Evolutionary conservation across 2,113 vertebrate genomes (phyloP).

Genomic region (Melanerpes aurifrons): DNA sequence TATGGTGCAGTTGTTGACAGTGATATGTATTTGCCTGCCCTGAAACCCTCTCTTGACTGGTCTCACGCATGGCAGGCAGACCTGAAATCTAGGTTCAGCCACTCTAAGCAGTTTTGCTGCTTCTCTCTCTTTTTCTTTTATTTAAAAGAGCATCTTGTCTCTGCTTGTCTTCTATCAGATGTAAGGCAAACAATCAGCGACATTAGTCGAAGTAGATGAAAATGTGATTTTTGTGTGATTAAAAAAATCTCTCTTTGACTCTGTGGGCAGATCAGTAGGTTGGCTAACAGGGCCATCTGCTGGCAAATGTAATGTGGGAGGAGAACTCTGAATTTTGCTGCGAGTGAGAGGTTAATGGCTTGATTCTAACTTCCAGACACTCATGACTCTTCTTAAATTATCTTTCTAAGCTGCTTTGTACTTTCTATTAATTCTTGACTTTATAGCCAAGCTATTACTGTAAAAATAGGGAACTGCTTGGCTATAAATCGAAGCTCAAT

Average conservation of each 20-base stretch:
- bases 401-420: neutral
- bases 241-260: neutral
- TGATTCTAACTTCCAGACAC: neutral
- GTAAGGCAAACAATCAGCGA: neutral
- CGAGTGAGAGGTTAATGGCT: neutral
- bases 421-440: neutral
- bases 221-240: neutral
- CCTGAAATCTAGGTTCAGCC: fast-evolving
- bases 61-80: fast-evolving
- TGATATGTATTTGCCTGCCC: fast-evolving
- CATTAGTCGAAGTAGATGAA: neutral
- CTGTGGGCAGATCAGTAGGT: neutral
- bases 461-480: neutral
- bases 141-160: neutral
- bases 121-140: neutral
- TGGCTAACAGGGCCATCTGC: slow-evolving; percentile 57
- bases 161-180: neutral
- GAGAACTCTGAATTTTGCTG: neutral
- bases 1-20: neutral
- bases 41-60: neutral
- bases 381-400: neutral
- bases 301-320: neutral
- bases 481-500: neutral
- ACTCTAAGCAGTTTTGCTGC: neutral
- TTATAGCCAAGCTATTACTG: neutral